phyloP scores from a whole-genome alignment of 2,888 invertebrate genomes.

The Agrilus mali region DNA sequence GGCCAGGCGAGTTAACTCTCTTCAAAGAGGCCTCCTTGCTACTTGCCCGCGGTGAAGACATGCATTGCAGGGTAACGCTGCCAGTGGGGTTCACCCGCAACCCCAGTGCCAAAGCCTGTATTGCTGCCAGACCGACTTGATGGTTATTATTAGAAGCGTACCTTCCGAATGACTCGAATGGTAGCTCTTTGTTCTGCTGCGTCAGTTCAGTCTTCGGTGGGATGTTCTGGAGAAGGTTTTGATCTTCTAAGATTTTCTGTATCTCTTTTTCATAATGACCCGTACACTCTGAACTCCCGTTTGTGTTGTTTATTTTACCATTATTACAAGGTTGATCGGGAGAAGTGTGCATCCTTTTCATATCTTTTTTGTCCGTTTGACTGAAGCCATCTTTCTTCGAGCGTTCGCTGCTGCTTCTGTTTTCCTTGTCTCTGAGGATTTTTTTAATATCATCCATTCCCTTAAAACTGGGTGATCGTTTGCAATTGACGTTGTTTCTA shows the following conservation, averaged over 20 bases:
- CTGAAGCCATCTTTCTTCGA: slow-evolving; percentile 50
- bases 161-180: slow-evolving; percentile 32
- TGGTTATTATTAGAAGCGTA: slow-evolving; percentile 45
- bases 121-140: slow-evolving; percentile 66
- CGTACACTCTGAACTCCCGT: slow-evolving; percentile 39
- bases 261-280: slow-evolving; percentile 67
- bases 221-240: slow-evolving; percentile 48
- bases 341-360: slow-evolving; percentile 38
- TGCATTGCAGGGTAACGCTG: slow-evolving; percentile 31
- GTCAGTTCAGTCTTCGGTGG: slow-evolving; percentile 47
- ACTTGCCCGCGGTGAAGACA: slow-evolving; percentile 34
- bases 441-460: slow-evolving; percentile 33
- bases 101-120: slow-evolving; percentile 55
- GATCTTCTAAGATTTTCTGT: slow-evolving; percentile 64
- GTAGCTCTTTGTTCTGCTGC: slow-evolving; percentile 49
- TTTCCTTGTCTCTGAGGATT: slow-evolving; percentile 33
- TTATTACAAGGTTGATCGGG: slow-evolving; percentile 33
- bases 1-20: slow-evolving; percentile 31
- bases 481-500: slow-evolving; percentile 30
- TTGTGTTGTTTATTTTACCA: slow-evolving; percentile 41
- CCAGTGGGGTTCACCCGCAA: slow-evolving; percentile 31
- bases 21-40: slow-evolving; percentile 38
- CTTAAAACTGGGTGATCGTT: slow-evolving; percentile 34
- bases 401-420: slow-evolving; percentile 42
- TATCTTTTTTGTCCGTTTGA: slow-evolving; percentile 54